phyloP scores from a whole-genome alignment of 1,140 invertebrate species.

The Listronotus bonariensis region DNA sequence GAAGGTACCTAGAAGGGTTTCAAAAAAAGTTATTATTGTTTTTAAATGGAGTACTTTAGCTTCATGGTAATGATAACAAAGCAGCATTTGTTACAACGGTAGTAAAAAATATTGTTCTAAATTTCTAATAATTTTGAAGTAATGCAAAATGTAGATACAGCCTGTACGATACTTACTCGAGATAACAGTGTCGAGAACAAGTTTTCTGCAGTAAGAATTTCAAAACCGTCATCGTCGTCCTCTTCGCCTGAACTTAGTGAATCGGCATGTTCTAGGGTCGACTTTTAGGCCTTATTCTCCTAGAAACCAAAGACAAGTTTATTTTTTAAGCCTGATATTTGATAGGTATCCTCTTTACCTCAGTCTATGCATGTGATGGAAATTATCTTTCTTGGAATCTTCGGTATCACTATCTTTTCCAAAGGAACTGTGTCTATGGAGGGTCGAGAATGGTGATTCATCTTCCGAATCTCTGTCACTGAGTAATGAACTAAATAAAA shows the following conservation, averaged over 20 bases:
- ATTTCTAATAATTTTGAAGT: no score
- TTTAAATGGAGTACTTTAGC: no score
- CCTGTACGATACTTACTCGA: constrained; percentile 63
- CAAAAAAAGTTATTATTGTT: no score
- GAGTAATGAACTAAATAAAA: constrained; percentile 63
- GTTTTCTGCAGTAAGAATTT: constrained; percentile 87
- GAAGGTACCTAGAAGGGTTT: no score
- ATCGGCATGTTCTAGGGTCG: constrained; percentile 71
- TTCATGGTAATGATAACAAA: no score
- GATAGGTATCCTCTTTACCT: constrained; percentile 56
- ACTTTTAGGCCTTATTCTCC: constrained; percentile 72
- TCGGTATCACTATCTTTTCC: constrained; percentile 60
- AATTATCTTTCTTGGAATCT: constrained; percentile 60
- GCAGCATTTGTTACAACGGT: no score
- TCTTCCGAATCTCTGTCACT: constrained; percentile 75
- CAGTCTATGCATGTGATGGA: constrained; percentile 73
- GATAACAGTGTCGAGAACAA: constrained; percentile 85
- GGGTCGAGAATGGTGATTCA: constrained; percentile 59
- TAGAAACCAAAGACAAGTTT: constrained; percentile 46
- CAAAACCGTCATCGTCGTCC: constrained; percentile 88
- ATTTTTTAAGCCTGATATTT: background rate
- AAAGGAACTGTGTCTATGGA: constrained; percentile 56
- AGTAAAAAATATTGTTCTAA: no score
- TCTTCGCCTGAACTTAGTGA: constrained; percentile 86
- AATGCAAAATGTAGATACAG: no score